A percentile compares a stretch with the other conserved stretches of the same genome.
Conservation (phyloP, 2,797 vertebrate genomes). For the Rhincodon typus region DNA sequence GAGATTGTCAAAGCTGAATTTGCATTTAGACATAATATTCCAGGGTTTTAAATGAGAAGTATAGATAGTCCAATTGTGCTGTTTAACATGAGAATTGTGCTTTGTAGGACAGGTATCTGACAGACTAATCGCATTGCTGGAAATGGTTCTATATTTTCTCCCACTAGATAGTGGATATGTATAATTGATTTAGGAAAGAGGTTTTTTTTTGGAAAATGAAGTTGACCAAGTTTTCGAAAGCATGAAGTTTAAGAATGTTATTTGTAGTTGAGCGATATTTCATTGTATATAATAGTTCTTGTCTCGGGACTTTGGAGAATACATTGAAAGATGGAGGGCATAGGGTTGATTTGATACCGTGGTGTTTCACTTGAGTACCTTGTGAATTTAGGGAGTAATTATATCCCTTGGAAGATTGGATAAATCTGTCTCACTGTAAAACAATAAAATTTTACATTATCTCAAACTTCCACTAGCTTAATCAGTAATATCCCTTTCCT, state of each 20-base stretch:
- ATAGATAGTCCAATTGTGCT: neutral
- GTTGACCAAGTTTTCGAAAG: neutral
- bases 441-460: neutral
- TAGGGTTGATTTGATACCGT: neutral
- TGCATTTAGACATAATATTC: neutral
- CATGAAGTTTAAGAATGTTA: neutral
- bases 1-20: neutral
- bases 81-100: neutral
- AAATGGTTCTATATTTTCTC: neutral
- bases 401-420: neutral
- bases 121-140: neutral
- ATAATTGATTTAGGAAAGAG: neutral
- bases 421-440: neutral
- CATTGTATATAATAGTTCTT: neutral
- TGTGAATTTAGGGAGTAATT: neutral
- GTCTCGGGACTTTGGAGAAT: neutral
- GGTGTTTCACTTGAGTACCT: neutral
- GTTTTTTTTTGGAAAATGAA: neutral
- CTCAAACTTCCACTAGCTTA: no score
- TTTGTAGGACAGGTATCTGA: neutral
- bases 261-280: neutral
- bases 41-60: neutral
- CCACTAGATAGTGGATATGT: neutral
- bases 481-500: slow-evolving; percentile 20
- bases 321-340: neutral